Base-by-base conservation (phyloP, 2,888 invertebrate species). In the Mimas tiliae region DNA sequence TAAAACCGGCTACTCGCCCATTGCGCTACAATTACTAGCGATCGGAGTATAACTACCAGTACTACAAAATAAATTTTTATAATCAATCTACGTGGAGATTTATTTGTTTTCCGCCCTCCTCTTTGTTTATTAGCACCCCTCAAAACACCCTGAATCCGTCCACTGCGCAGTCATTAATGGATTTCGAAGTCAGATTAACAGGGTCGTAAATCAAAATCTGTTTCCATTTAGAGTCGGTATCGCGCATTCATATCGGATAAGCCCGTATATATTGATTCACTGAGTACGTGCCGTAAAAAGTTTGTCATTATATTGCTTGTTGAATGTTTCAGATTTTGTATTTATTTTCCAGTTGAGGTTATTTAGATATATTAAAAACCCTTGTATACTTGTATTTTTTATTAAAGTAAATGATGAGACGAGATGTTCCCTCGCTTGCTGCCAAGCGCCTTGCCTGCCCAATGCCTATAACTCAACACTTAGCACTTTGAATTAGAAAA, bases 121-220 rank as follows among this genome's bases (percentile, higher is more conserved):
- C 34, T 38, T n/a, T 52, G 21, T 52, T 58, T 58, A 58, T 58
- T 38, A 58, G 16, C 21, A 11, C 16, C 55, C 55, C 38, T 27
- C 53, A 58, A 19, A 42, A 42, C 19, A 9, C 16, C 19, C 58
- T 19, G 12, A 38, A 58, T 58, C 58, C 42, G 42, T 58, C 58
- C 58, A 38, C 42, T 19, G 38, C 58, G 42, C 58, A 72, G 68
- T 74, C 74, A 79, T 80, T 75, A 80, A 77, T 78, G 72, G 73
- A 73, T 67, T 70, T 66, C 67, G 68, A 67, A 71, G 73, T 66
- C 75, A 58, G 75, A 77, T 80, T 79, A 79, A 78, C 76, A 70
- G 64, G 67, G 68, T 80, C 79, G 79, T 81, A 77, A 78, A 80
- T 82, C 82, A 81, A 74, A 72, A 72, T 71, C 72, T 72, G 72